Conservation (phyloP, 2,113 vertebrate species). For the Elaphurus davidianus region DNA sequence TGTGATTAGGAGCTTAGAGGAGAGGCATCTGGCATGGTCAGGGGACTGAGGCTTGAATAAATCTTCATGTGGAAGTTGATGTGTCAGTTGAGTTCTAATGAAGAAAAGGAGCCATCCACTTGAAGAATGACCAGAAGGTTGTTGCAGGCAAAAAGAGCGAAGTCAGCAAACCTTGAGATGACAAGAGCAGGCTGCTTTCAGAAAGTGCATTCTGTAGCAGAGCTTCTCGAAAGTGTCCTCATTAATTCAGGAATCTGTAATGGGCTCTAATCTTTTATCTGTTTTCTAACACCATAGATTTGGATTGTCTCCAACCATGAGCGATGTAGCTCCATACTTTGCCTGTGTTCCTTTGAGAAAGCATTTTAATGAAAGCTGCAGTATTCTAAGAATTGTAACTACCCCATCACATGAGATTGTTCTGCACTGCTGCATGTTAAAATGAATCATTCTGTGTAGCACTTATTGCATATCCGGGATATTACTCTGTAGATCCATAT, state of each 20-base stretch:
- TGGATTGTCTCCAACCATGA: background rate
- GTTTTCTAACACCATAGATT: background rate
- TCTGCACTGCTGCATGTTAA: background rate
- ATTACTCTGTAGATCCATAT: slow-evolving; percentile 36
- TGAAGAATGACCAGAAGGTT: background rate
- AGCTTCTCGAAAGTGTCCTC: background rate
- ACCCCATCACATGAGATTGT: background rate
- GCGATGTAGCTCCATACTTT: background rate
- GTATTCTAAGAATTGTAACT: background rate
- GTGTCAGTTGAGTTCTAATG: background rate
- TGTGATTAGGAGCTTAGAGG: background rate
- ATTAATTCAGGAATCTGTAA: background rate
- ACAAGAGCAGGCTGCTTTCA: background rate
- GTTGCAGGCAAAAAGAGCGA: background rate
- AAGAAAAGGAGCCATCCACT: background rate
- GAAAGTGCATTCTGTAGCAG: background rate
- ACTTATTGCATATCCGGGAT: background rate
- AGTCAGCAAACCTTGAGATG: background rate
- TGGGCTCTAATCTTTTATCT: background rate
- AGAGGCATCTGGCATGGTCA: background rate
- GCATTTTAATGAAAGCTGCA: background rate
- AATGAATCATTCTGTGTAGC: background rate
- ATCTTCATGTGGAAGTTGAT: background rate
- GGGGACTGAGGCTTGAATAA: background rate
- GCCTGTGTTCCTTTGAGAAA: background rate